These are phyloP conservation scores for Phyllopteryx taeniolatus DNA, from an alignment of 2,113 vertebrate species.

Conservation along the genomic window DNA sequence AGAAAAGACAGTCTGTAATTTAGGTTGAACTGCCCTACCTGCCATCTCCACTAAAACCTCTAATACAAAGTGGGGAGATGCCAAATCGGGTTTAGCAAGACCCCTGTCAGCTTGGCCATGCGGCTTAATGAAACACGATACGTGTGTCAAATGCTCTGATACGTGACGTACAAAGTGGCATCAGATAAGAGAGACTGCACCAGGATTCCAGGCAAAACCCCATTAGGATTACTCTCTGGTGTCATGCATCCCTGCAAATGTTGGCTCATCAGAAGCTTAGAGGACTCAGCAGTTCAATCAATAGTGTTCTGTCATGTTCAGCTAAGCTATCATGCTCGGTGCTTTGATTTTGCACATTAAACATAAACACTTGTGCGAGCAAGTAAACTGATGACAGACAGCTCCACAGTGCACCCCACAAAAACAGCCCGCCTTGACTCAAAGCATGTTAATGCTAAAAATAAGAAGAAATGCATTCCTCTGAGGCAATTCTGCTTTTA, in stretches of 20 bases:
- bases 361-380: conserved; percentile 38
- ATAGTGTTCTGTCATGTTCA: conserved; percentile 53
- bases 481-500: conserved; percentile 29
- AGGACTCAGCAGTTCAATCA: conserved; percentile 48
- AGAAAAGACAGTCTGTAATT: conserved; percentile 11
- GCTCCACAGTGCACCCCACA: conserved; percentile 14
- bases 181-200: conserved; percentile 55
- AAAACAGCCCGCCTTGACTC: conserved; percentile 25
- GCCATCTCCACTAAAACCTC: conserved; percentile 8
- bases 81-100: conserved; percentile 43
- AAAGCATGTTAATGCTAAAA: conserved; percentile 42
- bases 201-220: conserved; percentile 35
- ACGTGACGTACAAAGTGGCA: conserved; percentile 59
- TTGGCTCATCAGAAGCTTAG: conserved; percentile 56
- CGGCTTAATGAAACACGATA: conserved; percentile 57
- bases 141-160: conserved; percentile 58
- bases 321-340: conserved; percentile 38
- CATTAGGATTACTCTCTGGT: conserved; percentile 59
- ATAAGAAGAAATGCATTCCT: conserved; percentile 36
- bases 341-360: conserved; percentile 58
- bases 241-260: conserved; percentile 58
- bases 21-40: background rate
- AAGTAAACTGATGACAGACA: conserved; percentile 42
- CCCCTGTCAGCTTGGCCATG: conserved; percentile 60
- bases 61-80: conserved; percentile 26